Base-by-base conservation (phyloP, 2,797 vertebrate genomes). In the Chromis chromis region DNA sequence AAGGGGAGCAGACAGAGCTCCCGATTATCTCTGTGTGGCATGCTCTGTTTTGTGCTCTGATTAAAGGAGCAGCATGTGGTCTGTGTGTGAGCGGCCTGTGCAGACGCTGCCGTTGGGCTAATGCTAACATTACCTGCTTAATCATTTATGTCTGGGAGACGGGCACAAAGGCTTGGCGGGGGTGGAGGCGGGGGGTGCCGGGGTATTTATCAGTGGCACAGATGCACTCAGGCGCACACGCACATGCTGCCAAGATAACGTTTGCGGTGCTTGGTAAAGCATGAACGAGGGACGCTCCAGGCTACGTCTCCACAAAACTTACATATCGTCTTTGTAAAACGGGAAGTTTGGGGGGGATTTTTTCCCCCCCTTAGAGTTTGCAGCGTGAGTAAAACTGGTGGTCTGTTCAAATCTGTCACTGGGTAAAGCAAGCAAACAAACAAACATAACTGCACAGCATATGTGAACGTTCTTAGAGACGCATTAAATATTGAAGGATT, bases 31-130 rank as follows among this genome's bases (percentile, higher is more conserved):
- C 78, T 74, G 79, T 89, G 90, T 87, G 86, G 82, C 89, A 89
- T 89, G 83, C 84, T 86, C 85, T 87, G 86, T 92, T 92, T 93
- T 94, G 91, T 91, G 88, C 83, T 87, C 92, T 91, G 90, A 93
- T 94, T 94, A 93, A 94, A 91, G 87, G 76, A 94, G 84, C 92
- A 93, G 91, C 90, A 89, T 93, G 93, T 85, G 93, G 92, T 92
- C 90, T 83, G 88, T 88, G 88, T 86, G 81, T 48, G 83, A 83
- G 87, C 71, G 69, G 86, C 78, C 83, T 65, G 52, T 78, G 79
- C 84, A 89, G 83, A 90, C 70, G 84, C 87, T 17, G 83, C 89
- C 75, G 84, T 88, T 83, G 88, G 89, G 89, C 88, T 87, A 88
- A 90, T 76, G 90, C 92, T 92, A 92, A 92, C 92, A 89, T 89